Percentiles rank a stretch among this genome's conserved stretches.
These are phyloP conservation scores for Steinernema scapterisci DNA, from an alignment of 2,888 invertebrate species.

Conservation along the genomic window DNA sequence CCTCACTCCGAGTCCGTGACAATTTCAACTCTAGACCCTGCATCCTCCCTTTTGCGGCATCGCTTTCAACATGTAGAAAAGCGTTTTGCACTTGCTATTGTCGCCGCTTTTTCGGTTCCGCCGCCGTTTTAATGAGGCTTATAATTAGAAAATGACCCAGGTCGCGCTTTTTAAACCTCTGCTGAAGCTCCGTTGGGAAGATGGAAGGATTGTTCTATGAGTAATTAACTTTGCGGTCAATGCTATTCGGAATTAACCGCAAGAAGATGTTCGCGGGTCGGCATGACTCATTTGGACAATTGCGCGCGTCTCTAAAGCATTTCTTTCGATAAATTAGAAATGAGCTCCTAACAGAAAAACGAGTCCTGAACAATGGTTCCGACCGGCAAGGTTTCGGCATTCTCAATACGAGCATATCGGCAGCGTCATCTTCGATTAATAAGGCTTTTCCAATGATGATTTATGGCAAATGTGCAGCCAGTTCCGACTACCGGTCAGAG, in stretches of 20 bases:
- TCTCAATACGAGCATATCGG: neutral
- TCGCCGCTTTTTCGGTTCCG: too few species aligned
- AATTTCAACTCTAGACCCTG: too few species aligned
- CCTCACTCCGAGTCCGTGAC: too few species aligned
- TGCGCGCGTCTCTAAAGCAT: neutral
- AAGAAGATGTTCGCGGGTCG: neutral
- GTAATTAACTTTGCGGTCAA: neutral
- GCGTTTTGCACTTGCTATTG: too few species aligned
- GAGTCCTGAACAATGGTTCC: neutral
- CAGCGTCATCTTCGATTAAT: slow-evolving; percentile 26
- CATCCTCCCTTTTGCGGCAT: too few species aligned
- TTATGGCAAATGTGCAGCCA: neutral
- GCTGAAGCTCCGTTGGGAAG: too few species aligned
- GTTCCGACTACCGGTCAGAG: neutral
- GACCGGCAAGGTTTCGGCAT: neutral
- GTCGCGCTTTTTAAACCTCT: too few species aligned
- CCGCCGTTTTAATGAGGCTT: too few species aligned
- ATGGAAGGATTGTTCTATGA: too few species aligned
- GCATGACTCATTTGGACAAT: slow-evolving; percentile 1
- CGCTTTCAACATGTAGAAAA: too few species aligned
- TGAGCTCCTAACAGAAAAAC: slow-evolving; percentile 1
- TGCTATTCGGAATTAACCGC: neutral
- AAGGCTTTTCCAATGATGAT: neutral
- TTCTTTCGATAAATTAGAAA: neutral
- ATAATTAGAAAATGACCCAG: too few species aligned